Base-by-base conservation (phyloP, 2,797 vertebrate genomes). In the Epinephelus malabaricus region DNA sequence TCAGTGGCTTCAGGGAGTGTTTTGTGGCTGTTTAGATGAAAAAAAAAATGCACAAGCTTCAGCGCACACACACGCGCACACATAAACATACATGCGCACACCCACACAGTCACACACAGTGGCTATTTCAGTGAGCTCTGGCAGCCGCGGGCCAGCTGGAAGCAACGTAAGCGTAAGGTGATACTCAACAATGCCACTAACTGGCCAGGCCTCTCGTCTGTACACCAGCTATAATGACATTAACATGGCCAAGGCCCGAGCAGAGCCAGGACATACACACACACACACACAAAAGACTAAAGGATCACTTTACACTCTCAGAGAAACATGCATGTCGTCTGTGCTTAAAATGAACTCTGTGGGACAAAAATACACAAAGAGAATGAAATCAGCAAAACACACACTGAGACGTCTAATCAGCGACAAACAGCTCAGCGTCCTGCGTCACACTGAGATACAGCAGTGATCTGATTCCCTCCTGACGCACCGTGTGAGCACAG, bases 121-220 rank as follows among this genome's bases (percentile, higher is more conserved):
- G 87, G 86, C 92, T 95, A 95, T 95, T 95, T 95, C 86, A 87
- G 92, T 88, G 86, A 86, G 85, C 84, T 80, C 79, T 89, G 92
- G 93, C 94, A 93, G 93, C 89, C 88, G 38, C 73, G 79, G 85
- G 87, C 89, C 90, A 94, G 92, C 91, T 93, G 93, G 89, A 94
- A 92, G 90, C 89, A 81, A 77, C 90, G 82, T 84, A 87, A 89
- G 91, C 82, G 87, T 93, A 93, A 96, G 89, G 92, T 87, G 89
- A 94, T 94, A 93, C 94, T 92, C 92, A 86, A 92, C 93, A 93
- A 93, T 92, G 93, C 91, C 93, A 92, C 93, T 94, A 92, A 94
- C 92, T 94, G 94, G 93, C 93, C 91, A 74, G 91, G 93, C 86
- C 86, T 91, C 84, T 83, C 81, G 88, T 90, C 91, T 94, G 90